Base-by-base conservation (phyloP, 53 echinoderm and acorn worm genomes). In the Holothuria scabra region DNA sequence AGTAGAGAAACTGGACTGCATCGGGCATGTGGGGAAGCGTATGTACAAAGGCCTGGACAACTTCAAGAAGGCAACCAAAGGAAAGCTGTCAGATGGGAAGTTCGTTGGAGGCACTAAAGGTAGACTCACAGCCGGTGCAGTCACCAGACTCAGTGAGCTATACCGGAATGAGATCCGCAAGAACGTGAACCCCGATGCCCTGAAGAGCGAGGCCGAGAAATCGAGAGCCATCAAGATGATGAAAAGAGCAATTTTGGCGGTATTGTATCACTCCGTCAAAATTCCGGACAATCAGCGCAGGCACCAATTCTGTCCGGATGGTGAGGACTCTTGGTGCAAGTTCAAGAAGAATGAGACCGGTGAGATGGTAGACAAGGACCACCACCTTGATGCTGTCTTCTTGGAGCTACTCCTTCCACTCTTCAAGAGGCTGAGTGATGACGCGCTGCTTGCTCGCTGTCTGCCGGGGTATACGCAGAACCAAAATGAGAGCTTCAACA, bases 1-100 rank as follows among this genome's bases (percentile, higher is more conserved):
- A 0, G 88, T 83, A 46, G 32, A 64, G 28, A 88, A 88, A 76
- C 21, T 88, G n/a, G 88, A 88, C 33, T 83, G 88, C 49, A 78
- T 88, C 57, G 88, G 83, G 20, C 84, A 83, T 67, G 84, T 88
- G 44, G 78, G 84, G 56, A 83, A 88, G 18, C 21, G 67, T 0
- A 88, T 88, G 83, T 86, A 52, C 56, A 58, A 56, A 0, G 75
- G 64, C 12, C 56, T 76, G 32, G 38, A 56, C 55, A 87, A 87
- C 21, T 60, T 65, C 22, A 30, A 64, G 23, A 65, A 65, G 65
- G 65, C 14, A 8, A 65, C n/a, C 26, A 65, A 65, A 25, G 65
- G 65, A 3, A 65, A 65, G 26, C 26, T 65, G 7, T 65, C 65
- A 21, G 65, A 31, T 65, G n/a, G 65, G 65, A 31, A 65, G 25